Conservation (phyloP, 2,888 invertebrate genomes). For the Drosophila mimetica region DNA sequence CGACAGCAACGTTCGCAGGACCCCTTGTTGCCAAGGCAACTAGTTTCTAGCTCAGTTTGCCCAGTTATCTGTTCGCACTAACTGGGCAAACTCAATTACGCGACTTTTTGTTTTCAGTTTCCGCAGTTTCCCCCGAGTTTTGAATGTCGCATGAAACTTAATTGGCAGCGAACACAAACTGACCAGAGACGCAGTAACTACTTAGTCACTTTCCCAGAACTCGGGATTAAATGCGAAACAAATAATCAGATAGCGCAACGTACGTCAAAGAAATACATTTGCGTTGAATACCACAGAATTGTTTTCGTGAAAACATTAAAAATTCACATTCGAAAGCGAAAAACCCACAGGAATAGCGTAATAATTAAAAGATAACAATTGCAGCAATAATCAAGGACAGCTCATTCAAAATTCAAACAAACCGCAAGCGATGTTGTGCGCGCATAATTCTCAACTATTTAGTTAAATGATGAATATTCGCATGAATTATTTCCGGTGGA, state of each 20-base stretch:
- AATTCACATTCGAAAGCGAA: background rate
- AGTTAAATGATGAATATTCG: constrained; percentile 26
- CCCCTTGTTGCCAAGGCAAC: background rate
- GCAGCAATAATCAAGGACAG: background rate
- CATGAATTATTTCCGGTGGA: constrained; percentile 18
- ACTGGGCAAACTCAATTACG: constrained; percentile 67
- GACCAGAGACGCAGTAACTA: no score
- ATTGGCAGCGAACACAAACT: constrained; percentile 9
- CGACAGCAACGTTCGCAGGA: constrained; percentile 26
- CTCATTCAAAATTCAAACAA: constrained; percentile 6
- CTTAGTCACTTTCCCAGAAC: background rate
- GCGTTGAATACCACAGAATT: background rate
- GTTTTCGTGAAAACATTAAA: background rate
- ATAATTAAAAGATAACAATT: constrained; percentile 1
- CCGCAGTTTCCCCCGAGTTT: constrained; percentile 8
- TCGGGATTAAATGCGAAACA: background rate
- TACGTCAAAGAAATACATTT: background rate
- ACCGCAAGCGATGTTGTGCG: background rate
- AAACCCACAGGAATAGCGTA: background rate
- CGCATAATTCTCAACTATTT: constrained; percentile 22
- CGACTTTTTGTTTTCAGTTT: constrained; percentile 49
- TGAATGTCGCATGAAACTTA: constrained; percentile 31
- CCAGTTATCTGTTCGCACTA: no score
- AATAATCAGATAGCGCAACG: background rate
- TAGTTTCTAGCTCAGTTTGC: constrained; percentile 30